Evolutionary conservation across 1,140 invertebrate genomes (phyloP), one percentile per base, ranked within the genome.

Genomic region (Sycobia sp.): DNA sequence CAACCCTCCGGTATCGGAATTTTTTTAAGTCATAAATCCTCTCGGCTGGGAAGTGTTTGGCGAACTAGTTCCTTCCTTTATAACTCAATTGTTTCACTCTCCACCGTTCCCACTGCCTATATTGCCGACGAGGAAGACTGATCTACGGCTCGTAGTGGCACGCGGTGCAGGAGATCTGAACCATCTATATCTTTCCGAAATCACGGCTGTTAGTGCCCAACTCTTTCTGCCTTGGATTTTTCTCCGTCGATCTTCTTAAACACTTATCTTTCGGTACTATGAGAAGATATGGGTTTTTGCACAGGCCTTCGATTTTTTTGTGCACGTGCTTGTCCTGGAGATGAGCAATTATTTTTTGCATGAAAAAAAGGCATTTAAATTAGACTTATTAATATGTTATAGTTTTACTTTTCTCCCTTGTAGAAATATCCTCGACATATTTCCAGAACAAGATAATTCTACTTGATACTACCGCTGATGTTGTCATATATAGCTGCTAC

Each of bases 11-110:
- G 77, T n/a, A n/a, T n/a, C n/a, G n/a, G n/a, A n/a, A 79, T 73
- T 80, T 81, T 82, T 81, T 81, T 80, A 81, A 81, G 77, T 76
- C 67, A 80, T 81, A 81, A 81, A 81, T 81, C 75, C 78, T 64
- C 51, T 50, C 53, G 60, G 67, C 60, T 66, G 69, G 73, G 73
- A 76, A 82, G 78, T 81, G 78, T 82, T 80, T 82, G 78, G 78
- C 75, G 77, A 81, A 80, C 78, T 81, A 77, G 77, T 81, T 80
- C 76, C 76, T 81, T 81, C 76, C 79, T 81, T 79, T 77, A 76
- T 81, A 81, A 82, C 79, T 82, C 80, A 81, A 80, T 82, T 81
- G 78, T 77, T 76, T 69, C 66, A 70, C 68, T 47, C 44, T 7
- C 34, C 27, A 22, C 43, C 43, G 22, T 18, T 25, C 4, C 43